Percentiles rank a stretch among this genome's conserved stretches.
These are phyloP conservation scores for Muscidifurax raptorellus DNA, from an alignment of 1,140 invertebrate species.

Conservation along the genomic window DNA sequence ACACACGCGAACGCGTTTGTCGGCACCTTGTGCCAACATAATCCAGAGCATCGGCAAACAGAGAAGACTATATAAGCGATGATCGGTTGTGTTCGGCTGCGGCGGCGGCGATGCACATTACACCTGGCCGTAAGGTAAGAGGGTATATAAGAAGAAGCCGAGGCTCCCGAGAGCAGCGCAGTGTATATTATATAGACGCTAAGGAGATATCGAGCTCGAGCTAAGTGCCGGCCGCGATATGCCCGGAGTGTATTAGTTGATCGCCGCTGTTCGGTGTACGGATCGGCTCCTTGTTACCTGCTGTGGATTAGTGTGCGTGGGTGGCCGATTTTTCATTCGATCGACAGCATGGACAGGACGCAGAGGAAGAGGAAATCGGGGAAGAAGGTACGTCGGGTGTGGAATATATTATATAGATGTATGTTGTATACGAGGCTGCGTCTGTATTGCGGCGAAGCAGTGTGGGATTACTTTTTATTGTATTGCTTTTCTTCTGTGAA, in stretches of 20 bases:
- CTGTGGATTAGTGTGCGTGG: too few relatives aligned
- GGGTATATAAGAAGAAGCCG: not conserved
- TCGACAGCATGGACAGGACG: not conserved
- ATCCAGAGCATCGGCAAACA: not conserved
- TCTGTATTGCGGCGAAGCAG: too few relatives aligned
- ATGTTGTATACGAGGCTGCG: too few relatives aligned
- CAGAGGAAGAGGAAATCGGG: not conserved
- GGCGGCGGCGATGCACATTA: not conserved
- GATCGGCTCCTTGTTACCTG: too few relatives aligned
- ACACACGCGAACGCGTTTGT: not conserved
- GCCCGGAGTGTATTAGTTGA: too few relatives aligned
- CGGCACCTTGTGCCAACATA: too few relatives aligned
- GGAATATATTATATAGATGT: too few relatives aligned
- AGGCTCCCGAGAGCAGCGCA: not conserved
- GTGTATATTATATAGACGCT: not conserved
- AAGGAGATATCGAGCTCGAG: constrained; percentile 8
- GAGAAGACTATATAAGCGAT: not conserved
- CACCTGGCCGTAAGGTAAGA: not conserved
- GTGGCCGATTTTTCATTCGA: not conserved
- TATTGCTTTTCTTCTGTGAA: too few relatives aligned
- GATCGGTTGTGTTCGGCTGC: too few relatives aligned
- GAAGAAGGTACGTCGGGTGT: not conserved
- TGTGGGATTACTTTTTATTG: too few relatives aligned
- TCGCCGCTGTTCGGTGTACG: too few relatives aligned
- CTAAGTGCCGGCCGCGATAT: not conserved